These are phyloP conservation scores for Epinotia bilunana DNA, from an alignment of 2,888 invertebrate genomes.

Conservation along the genomic window DNA sequence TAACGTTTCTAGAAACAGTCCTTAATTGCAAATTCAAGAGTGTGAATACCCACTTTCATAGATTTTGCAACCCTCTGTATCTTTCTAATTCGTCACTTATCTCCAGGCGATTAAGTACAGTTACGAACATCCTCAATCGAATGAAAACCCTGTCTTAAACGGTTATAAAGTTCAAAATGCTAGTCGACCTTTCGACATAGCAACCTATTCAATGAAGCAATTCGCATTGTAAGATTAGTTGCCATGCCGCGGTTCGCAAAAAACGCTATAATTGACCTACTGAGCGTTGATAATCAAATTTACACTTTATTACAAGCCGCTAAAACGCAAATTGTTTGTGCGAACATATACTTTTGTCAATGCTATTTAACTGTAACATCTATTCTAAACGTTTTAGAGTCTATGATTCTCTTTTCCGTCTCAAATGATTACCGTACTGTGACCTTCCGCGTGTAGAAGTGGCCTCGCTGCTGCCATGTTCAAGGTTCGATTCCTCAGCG, in stretches of 20 bases:
- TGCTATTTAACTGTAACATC: slow-evolving; percentile 10
- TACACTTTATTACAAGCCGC: slow-evolving; percentile 27
- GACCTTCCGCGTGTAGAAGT: slow-evolving; percentile 67
- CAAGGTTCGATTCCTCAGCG: slow-evolving; percentile 69
- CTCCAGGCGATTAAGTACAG: slow-evolving; percentile 32
- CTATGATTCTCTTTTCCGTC: slow-evolving; percentile 2
- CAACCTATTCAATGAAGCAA: slow-evolving; percentile 38
- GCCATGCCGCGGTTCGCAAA: slow-evolving; percentile 41
- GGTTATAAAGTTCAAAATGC: slow-evolving; percentile 17
- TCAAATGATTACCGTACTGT: slow-evolving; percentile 49
- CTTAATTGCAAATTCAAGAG: neutral
- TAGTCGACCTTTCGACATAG: slow-evolving; percentile 12
- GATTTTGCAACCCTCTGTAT: neutral
- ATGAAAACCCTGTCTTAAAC: neutral
- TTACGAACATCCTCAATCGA: slow-evolving; percentile 8
- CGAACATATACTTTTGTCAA: neutral
- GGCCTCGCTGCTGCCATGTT: slow-evolving; percentile 77
- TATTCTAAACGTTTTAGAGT: slow-evolving; percentile 20
- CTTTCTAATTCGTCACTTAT: slow-evolving; percentile 15
- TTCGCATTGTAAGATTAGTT: slow-evolving; percentile 41
- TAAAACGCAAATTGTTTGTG: slow-evolving; percentile 24
- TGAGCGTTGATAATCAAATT: slow-evolving; percentile 38
- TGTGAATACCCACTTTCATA: neutral
- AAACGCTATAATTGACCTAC: slow-evolving; percentile 52
- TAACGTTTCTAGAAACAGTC: neutral